Base-by-base conservation (phyloP, 2,888 invertebrate species). In the Hipparchia sbordonii region DNA sequence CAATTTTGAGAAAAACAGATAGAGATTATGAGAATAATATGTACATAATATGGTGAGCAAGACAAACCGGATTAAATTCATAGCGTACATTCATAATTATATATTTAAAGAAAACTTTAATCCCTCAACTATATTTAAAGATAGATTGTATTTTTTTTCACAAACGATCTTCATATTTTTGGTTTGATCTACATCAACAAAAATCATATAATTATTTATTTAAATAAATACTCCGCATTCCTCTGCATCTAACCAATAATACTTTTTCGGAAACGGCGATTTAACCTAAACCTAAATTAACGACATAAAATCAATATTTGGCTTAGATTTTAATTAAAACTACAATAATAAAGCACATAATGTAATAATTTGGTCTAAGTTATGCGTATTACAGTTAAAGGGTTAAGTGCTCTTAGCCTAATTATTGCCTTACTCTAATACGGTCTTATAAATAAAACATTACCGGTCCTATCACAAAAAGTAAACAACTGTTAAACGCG, bases 291-390 rank as follows among this genome's bases (percentile, higher is more conserved):
- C 84, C 87, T 90, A 91, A 80, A 81, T 79, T 89, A 90, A 89
- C 87, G 85, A 89, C 85, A 89, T 91, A 88, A 90, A 92, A 90
- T 91, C 92, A 93, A 93, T 93, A 92, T 93, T 93, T 93, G 93
- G 93, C 93, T 93, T 93, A 93, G 87, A 91, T 89, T 92, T 88
- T 92, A 93, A 93, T 90, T 93, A 92, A 79, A 88, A 84, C 92
- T 93, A 93, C 83, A 80, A 91, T 91, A 93, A 93, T 91, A 93
- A 93, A 93, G 93, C 92, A 92, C 87, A 87, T 90, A 91, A 89
- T 89, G 86, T 92, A 89, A 92, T 92, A 93, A 90, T 93, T 93
- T 93, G 93, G 93, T 93, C 93, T 93, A 93, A 89, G 91, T 93
- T 92, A 93, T 90, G 90, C 88, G 85, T 87, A 85, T 86, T 89